Conservation (phyloP, 2,797 vertebrate species). For the Tarsius wallacei region DNA sequence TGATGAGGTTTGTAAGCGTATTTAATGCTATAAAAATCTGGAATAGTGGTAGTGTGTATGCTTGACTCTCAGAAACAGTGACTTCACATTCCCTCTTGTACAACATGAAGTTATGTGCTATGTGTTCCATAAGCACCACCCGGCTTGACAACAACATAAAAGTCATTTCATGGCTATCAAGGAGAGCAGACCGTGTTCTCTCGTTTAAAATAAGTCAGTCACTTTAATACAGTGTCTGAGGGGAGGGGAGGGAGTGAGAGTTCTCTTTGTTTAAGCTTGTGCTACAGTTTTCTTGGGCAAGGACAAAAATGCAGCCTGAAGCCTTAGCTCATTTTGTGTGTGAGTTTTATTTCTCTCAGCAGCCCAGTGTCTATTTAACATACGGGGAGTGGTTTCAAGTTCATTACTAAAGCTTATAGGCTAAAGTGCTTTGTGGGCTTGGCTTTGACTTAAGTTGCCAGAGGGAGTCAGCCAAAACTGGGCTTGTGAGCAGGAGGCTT, state of each 20-base stretch:
- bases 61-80: constrained; percentile 33
- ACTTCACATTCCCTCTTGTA: not conserved
- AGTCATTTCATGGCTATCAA: not conserved
- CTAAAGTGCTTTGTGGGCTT: constrained; percentile 78
- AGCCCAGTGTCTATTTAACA: constrained; percentile 63
- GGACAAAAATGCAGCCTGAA: not conserved
- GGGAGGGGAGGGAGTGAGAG: not conserved
- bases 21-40: not conserved
- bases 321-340: not conserved
- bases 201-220: not conserved
- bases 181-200: not conserved
- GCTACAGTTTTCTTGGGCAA: constrained; percentile 44
- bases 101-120: not conserved
- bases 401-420: constrained; percentile 84
- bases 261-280: constrained; percentile 66
- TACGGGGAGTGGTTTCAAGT: constrained; percentile 86
- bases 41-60: not conserved
- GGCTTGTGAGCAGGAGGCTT: constrained; percentile 56
- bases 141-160: not conserved
- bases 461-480: constrained; percentile 65
- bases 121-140: not conserved
- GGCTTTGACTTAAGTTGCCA: constrained; percentile 27
- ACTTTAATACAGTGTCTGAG: not conserved
- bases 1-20: constrained; percentile 11
- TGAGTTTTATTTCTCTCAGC: constrained; percentile 28